phyloP scores from a whole-genome alignment of 2,797 vertebrate species.

The Ctenosaura bakeri region DNA sequence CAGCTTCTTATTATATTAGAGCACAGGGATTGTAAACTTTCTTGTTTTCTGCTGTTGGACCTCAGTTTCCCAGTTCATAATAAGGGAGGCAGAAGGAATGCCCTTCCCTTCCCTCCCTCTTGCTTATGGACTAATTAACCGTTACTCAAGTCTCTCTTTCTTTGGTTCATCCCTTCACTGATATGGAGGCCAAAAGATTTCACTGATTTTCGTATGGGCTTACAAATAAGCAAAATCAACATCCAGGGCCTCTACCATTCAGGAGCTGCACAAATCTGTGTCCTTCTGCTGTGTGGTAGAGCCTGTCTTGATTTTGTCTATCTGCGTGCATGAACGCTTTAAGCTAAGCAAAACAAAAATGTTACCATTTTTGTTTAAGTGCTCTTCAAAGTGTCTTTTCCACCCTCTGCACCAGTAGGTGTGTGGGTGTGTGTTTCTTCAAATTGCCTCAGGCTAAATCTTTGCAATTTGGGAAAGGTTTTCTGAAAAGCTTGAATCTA shows the following conservation, averaged over 20 bases:
- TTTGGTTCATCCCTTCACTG: background rate
- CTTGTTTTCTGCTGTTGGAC: background rate
- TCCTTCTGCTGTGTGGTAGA: background rate
- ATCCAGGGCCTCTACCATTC: too few relatives aligned
- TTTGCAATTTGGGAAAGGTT: conserved; percentile 55
- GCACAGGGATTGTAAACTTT: background rate
- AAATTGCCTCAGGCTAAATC: conserved; percentile 39
- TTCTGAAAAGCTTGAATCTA: conserved; percentile 59
- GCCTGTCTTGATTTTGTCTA: background rate
- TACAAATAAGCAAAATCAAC: too few relatives aligned
- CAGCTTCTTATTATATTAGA: background rate
- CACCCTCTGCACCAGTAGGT: background rate
- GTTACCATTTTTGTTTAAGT: conserved; percentile 36
- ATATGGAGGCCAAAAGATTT: too few relatives aligned
- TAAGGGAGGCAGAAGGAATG: background rate
- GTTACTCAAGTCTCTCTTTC: background rate
- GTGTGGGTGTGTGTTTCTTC: background rate
- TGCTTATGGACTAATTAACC: background rate
- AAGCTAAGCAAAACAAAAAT: background rate
- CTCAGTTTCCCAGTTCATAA: background rate
- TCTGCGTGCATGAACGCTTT: background rate
- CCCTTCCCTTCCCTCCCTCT: background rate
- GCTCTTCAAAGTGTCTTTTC: background rate
- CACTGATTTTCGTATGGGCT: too few relatives aligned
- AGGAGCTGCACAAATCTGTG: background rate